A percentile compares a stretch with the other conserved stretches of the same genome.
Conservation (phyloP, 2,797 vertebrate genomes). For the Sebastolobus altivelis region DNA sequence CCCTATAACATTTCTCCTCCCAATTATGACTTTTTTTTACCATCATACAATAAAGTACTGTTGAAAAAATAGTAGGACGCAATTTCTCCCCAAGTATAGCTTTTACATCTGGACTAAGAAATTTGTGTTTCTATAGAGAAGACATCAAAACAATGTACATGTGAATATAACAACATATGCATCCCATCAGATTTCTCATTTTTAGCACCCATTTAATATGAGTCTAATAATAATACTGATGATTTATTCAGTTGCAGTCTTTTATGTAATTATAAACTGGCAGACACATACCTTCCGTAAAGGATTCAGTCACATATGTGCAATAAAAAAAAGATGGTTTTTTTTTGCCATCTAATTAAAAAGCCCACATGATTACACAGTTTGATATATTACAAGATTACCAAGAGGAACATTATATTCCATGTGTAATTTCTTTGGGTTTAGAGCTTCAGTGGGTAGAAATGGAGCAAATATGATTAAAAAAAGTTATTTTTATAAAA, state of each 20-base stretch:
- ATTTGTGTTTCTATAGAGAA: background rate
- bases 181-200: background rate
- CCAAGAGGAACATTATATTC: slow-evolving; percentile 3
- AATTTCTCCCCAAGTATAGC: background rate
- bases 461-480: background rate
- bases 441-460: background rate
- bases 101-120: background rate
- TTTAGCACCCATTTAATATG: background rate
- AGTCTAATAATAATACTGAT: background rate
- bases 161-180: background rate
- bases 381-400: slow-evolving; percentile 24
- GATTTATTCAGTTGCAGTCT: background rate
- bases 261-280: slow-evolving; percentile 17
- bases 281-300: slow-evolving; percentile 4
- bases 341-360: slow-evolving; percentile 14
- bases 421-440: slow-evolving; percentile 7
- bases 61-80: background rate
- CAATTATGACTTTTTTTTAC: background rate
- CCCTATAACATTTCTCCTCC: slow-evolving; percentile 20
- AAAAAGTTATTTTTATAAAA: too few relatives aligned
- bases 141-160: background rate
- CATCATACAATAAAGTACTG: background rate
- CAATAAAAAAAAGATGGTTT: background rate
- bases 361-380: slow-evolving; percentile 15
- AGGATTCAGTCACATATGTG: slow-evolving; percentile 27